Evolutionary conservation across 1,140 invertebrate species (phyloP), one percentile per base, ranked within the genome.

Genomic region (Eufriesea mexicana): DNA sequence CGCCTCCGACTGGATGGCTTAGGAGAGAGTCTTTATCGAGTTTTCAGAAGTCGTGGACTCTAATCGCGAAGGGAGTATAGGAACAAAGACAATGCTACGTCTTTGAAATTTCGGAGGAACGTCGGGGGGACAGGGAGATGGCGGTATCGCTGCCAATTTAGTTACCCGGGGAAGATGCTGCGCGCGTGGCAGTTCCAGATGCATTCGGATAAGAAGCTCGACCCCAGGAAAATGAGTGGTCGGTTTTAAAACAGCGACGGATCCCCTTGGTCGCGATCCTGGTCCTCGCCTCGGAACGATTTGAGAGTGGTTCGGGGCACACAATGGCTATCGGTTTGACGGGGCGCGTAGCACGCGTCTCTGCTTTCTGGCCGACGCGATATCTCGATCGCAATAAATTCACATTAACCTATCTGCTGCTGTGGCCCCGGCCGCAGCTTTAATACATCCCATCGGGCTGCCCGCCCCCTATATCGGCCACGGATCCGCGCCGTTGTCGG

Each of bases 301-400:
- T 87, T 78, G 61, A 76, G 61, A 79, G 59, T 75, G 83, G 73
- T 86, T 78, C 72, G 23, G 66, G 45, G 51, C n/a, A 59, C 76
- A 88, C 86, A 88, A 89, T 89, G 79, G 87, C 87, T 93, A 93
- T 93, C 91, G 89, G 91, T 82, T 88, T 91, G 91, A 91, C 89
- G 84, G 76, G 35, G 84, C 73, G 73, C 80, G 76, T 87, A 92
- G 89, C 92, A 93, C 93, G 90, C 93, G 92, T 91, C 92, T 92
- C 88, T 88, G 91, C 89, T 92, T 92, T 91, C 92, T 91, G 90
- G 87, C 90, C 90, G 86, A 71, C 57, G 86, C 84, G 91, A 93
- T 90, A 90, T 94, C 93, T 92, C 91, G 92, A 94, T 94, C 89
- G 92, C 91, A 93, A 94, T 94, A 94, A 93, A 94, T 94, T 92